A percentile compares a stretch with the other conserved stretches of the same genome.
Evolutionary conservation across 2,888 invertebrate genomes (phyloP).

Genomic region (Acanthacorydalis orientalis): DNA sequence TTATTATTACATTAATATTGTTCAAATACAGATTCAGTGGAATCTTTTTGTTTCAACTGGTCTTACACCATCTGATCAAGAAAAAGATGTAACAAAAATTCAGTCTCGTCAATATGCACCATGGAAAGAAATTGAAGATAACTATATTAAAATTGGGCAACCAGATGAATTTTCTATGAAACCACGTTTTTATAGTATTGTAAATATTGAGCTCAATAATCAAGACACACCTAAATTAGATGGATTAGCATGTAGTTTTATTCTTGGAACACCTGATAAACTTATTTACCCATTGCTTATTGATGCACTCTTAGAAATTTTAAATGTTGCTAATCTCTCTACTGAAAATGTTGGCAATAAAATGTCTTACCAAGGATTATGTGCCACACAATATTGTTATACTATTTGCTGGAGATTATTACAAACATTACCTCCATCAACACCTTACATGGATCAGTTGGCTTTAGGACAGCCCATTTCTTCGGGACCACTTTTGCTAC

Average conservation of each 20-base stretch:
- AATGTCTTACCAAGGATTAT: slow-evolving; percentile 43
- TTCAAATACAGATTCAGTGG: slow-evolving; percentile 45
- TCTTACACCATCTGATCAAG: slow-evolving; percentile 38
- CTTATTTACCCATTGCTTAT: slow-evolving; percentile 74
- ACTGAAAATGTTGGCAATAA: slow-evolving; percentile 22
- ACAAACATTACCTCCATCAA: slow-evolving; percentile 76
- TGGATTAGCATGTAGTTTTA: slow-evolving; percentile 83
- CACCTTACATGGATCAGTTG: slow-evolving; percentile 68
- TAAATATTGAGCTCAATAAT: slow-evolving; percentile 54
- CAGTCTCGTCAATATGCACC: slow-evolving; percentile 47
- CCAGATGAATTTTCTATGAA: slow-evolving; percentile 56
- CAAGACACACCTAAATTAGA: slow-evolving; percentile 84
- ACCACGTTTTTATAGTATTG: slow-evolving; percentile 82
- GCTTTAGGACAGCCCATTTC: slow-evolving; percentile 47
- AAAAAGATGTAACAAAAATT: slow-evolving; percentile 31
- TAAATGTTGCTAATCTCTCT: slow-evolving; percentile 61
- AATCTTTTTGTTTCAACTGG: slow-evolving; percentile 55
- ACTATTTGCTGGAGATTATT: slow-evolving; percentile 73
- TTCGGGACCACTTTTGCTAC: slow-evolving; percentile 53
- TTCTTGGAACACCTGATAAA: slow-evolving; percentile 82
- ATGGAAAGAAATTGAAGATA: slow-evolving; percentile 62
- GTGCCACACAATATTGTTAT: slow-evolving; percentile 84
- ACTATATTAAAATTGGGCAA: slow-evolving; percentile 41
- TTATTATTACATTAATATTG: neutral
- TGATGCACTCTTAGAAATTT: slow-evolving; percentile 68